Conservation (phyloP, 2,113 vertebrate species). For the Puffinus mauretanicus region DNA sequence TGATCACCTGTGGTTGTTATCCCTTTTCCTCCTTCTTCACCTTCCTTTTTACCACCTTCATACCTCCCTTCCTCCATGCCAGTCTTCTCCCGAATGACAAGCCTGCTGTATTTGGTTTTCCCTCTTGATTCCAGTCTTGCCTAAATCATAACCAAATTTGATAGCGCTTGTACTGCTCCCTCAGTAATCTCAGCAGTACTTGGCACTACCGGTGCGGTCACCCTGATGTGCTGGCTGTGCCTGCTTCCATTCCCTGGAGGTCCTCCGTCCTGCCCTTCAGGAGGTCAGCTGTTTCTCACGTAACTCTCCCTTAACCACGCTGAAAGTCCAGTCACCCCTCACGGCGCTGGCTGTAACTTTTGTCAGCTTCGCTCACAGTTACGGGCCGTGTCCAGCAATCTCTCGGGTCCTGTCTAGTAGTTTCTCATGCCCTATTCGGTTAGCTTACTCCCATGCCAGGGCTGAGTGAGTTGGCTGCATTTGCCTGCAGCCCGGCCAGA, state of each 20-base stretch:
- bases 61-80: background rate
- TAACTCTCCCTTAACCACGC: background rate
- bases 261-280: background rate
- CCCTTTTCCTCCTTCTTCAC: background rate
- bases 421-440: no score
- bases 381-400: fast-evolving
- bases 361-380: background rate
- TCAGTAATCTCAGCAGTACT: background rate
- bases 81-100: background rate
- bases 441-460: background rate
- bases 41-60: background rate
- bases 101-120: background rate
- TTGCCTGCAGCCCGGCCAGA: background rate
- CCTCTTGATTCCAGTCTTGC: background rate
- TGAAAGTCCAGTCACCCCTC: background rate
- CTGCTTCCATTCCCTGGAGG: background rate
- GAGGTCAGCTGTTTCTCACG: background rate
- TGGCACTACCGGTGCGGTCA: background rate
- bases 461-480: background rate
- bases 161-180: background rate
- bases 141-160: background rate
- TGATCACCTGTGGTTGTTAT: background rate
- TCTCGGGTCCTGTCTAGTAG: background rate
- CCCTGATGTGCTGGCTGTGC: background rate
- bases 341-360: background rate